Evolutionary conservation across 2,113 vertebrate species (phyloP).

Genomic region (Periophthalmus modestus): DNA sequence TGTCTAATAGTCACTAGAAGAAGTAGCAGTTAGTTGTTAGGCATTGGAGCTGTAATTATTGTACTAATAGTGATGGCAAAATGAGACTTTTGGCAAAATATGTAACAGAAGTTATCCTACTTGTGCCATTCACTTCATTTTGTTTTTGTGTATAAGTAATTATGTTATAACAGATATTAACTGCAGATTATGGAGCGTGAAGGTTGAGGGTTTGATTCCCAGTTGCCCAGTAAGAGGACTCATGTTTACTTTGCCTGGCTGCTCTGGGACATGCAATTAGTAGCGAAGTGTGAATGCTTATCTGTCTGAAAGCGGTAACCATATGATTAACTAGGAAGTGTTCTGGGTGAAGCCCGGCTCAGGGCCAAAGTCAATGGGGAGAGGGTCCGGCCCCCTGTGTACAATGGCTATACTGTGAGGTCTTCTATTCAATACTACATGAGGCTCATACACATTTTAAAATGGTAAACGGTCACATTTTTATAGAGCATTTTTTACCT

Average conservation of each 20-base stretch:
- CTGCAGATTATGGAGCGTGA: not conserved
- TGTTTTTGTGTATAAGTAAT: slow-evolving; percentile 13
- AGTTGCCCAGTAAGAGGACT: not conserved
- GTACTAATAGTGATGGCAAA: too few species aligned
- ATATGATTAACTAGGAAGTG: slow-evolving; percentile 3
- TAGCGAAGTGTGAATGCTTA: not conserved
- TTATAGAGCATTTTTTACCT: too few species aligned
- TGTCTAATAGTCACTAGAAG: not conserved
- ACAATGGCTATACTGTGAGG: not conserved
- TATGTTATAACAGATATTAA: not conserved
- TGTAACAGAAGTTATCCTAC: too few species aligned
- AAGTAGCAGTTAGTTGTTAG: not conserved
- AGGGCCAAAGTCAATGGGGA: not conserved
- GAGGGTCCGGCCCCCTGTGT: not conserved
- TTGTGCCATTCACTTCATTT: too few species aligned
- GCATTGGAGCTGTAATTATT: too few species aligned
- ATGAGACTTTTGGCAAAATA: too few species aligned
- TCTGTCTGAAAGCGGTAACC: not conserved
- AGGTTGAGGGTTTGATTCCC: not conserved
- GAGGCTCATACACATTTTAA: not conserved
- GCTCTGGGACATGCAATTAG: slow-evolving; percentile 3
- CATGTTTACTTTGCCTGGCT: slow-evolving; percentile 2
- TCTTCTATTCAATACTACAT: not conserved
- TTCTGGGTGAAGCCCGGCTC: not conserved
- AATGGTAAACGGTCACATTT: too few species aligned